Percentiles rank a stretch among this genome's conserved stretches.
These are phyloP conservation scores for Atopsyche davidsoni DNA, from an alignment of 1,140 invertebrate genomes.

Conservation along the genomic window DNA sequence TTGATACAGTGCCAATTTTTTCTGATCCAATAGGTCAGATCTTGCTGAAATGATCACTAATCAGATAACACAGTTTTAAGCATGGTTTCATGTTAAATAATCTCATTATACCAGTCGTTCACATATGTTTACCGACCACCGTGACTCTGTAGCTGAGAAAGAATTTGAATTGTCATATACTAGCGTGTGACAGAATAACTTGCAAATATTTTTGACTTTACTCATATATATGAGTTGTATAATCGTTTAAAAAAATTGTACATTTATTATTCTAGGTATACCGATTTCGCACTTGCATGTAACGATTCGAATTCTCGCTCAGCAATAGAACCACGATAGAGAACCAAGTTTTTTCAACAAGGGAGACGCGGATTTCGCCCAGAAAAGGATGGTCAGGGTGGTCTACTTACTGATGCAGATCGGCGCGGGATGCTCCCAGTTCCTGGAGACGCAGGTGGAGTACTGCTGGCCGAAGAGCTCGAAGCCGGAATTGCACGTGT, in stretches of 20 bases:
- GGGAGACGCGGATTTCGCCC: too few species aligned
- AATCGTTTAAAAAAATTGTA: neutral
- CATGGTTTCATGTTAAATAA: neutral
- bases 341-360: neutral
- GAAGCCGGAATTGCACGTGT: slow-evolving; percentile 50
- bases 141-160: too few species aligned
- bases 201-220: too few species aligned
- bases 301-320: too few species aligned
- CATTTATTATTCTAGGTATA: neutral
- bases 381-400: too few species aligned
- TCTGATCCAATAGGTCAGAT: neutral
- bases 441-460: slow-evolving; percentile 50
- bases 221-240: neutral
- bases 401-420: slow-evolving; percentile 62
- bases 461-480: slow-evolving; percentile 57
- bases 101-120: too few species aligned
- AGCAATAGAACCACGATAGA: too few species aligned
- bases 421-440: slow-evolving; percentile 55
- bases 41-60: neutral
- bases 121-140: too few species aligned
- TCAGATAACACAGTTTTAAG: neutral
- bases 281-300: neutral
- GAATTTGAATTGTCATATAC: too few species aligned
- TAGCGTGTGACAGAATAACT: too few species aligned
- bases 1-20: too few species aligned